These are phyloP conservation scores for Drosophila tsacasi DNA, from an alignment of 1,140 invertebrate genomes.

Conservation along the genomic window DNA sequence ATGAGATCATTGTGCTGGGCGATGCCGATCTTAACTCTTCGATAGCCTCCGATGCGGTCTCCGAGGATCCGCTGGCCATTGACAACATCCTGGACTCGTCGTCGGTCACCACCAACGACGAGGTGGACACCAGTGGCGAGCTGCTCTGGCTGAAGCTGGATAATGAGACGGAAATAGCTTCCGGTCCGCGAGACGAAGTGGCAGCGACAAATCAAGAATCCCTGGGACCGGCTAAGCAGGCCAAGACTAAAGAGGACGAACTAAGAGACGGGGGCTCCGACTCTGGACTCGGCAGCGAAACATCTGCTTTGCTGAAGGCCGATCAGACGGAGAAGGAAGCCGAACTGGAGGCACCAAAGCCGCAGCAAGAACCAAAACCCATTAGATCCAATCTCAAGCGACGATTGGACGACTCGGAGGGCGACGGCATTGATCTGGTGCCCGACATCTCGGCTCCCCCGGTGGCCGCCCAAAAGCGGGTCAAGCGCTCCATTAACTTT, in stretches of 20 bases:
- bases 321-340: conserved; percentile 25
- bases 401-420: conserved; percentile 85
- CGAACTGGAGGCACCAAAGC: not conserved
- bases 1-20: conserved; percentile 74
- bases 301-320: conserved; percentile 61
- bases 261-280: conserved; percentile 92
- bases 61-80: conserved; percentile 78
- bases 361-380: conserved; percentile 33
- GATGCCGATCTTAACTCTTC: conserved; percentile 74
- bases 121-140: conserved; percentile 60
- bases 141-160: conserved; percentile 62
- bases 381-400: conserved; percentile 79
- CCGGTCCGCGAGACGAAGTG: not conserved
- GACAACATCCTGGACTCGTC: conserved; percentile 57
- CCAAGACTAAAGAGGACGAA: conserved; percentile 86
- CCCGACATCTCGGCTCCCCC: conserved; percentile 57
- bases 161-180: conserved; percentile 15
- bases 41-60: conserved; percentile 67
- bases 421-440: conserved; percentile 87
- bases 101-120: conserved; percentile 60
- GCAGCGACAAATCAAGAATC: not conserved
- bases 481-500: conserved; percentile 93
- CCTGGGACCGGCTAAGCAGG: conserved; percentile 10
- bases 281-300: conserved; percentile 90
- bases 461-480: conserved; percentile 87